phyloP scores from a whole-genome alignment of 2,113 vertebrate species.

The Neodontobutis hainanensis region DNA sequence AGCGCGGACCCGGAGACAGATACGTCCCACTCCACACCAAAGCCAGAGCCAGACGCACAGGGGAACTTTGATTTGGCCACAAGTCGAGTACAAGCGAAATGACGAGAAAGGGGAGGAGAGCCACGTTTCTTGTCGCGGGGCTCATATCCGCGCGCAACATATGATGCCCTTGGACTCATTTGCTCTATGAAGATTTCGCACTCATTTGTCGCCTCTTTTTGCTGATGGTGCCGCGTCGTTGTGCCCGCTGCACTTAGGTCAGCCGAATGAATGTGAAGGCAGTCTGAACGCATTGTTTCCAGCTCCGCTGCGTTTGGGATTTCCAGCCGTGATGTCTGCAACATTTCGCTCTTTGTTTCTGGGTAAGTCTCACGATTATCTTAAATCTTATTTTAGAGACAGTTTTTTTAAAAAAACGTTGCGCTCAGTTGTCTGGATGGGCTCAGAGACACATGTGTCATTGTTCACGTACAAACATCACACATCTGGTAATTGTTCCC shows the following conservation, averaged over 20 bases:
- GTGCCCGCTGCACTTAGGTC: conserved; percentile 62
- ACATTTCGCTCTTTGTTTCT: conserved; percentile 76
- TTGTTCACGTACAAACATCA: background rate
- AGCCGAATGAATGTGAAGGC: conserved; percentile 65
- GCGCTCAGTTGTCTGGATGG: conserved; percentile 9
- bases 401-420: conserved; percentile 13
- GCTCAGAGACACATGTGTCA: background rate
- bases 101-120: conserved; percentile 54
- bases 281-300: conserved; percentile 71
- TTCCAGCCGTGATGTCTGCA: conserved; percentile 80
- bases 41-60: conserved; percentile 53
- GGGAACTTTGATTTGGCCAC: conserved; percentile 74
- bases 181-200: conserved; percentile 59
- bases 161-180: conserved; percentile 71
- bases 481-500: conserved; percentile 26
- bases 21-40: conserved; percentile 55
- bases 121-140: conserved; percentile 50
- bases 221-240: conserved; percentile 60
- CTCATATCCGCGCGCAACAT: conserved; percentile 61
- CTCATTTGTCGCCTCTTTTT: conserved; percentile 36
- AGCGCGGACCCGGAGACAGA: conserved; percentile 63
- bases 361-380: conserved; percentile 72
- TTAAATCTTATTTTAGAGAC: conserved; percentile 13
- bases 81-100: conserved; percentile 48
- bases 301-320: conserved; percentile 72